Percentiles rank a stretch among this genome's conserved stretches.
Conservation (phyloP, 2,888 invertebrate species). For the Meta bourneti region DNA sequence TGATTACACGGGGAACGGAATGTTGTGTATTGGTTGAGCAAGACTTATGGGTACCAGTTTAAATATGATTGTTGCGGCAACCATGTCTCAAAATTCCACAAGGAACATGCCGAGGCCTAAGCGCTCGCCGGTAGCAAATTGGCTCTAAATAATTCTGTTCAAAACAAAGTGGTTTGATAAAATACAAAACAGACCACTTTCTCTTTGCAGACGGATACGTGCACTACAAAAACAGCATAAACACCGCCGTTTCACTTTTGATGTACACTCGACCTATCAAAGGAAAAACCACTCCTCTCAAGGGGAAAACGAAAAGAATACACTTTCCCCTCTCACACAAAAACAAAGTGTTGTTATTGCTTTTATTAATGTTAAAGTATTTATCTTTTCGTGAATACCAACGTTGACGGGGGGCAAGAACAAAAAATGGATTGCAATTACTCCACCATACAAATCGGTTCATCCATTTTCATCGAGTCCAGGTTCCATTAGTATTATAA, state of each 20-base stretch:
- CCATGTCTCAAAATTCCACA: no score
- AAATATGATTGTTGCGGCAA: no score
- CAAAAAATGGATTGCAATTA: slow-evolving; percentile 26
- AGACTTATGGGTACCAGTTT: no score
- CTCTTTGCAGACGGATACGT: not conserved
- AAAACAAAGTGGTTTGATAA: not conserved
- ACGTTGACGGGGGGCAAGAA: not conserved
- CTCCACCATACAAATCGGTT: not conserved
- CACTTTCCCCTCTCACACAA: not conserved
- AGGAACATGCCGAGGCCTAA: no score
- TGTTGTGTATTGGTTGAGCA: no score
- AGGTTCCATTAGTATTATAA: slow-evolving; percentile 42
- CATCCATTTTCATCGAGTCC: slow-evolving; percentile 18
- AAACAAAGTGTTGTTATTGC: not conserved
- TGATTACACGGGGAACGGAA: no score
- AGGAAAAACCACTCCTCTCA: not conserved
- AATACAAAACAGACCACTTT: not conserved
- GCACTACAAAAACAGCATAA: not conserved
- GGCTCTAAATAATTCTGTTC: not conserved
- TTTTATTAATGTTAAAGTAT: not conserved
- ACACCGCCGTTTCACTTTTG: not conserved
- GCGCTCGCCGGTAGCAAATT: no score
- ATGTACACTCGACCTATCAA: not conserved
- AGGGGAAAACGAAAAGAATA: not conserved
- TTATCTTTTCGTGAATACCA: slow-evolving; percentile 11